phyloP scores from a whole-genome alignment of 2,797 vertebrate species.

The Rhinella marina region DNA sequence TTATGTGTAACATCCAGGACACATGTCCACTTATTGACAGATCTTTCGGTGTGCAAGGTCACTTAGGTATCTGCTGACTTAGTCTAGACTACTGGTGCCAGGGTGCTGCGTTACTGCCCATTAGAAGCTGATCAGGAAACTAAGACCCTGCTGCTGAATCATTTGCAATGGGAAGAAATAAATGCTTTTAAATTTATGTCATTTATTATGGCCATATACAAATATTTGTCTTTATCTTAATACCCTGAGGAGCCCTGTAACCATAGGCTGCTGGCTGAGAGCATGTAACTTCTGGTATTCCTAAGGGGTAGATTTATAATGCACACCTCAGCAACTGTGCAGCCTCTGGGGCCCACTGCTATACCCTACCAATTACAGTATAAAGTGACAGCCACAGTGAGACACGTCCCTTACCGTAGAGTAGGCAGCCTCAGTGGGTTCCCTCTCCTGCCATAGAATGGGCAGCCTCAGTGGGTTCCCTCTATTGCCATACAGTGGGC shows the following conservation, averaged over 20 bases:
- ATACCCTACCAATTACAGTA: no score
- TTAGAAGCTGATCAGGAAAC: constrained; percentile 13
- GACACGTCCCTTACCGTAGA: not conserved
- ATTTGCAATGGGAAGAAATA: not conserved
- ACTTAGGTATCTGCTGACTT: constrained; percentile 5
- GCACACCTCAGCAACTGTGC: no score
- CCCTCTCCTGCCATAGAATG: not conserved
- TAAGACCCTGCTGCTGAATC: not conserved
- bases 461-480: not conserved
- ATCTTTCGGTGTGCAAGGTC: not conserved
- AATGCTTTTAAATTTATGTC: constrained; percentile 8
- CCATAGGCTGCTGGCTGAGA: not conserved
- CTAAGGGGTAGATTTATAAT: no score
- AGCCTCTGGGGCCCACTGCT: not conserved
- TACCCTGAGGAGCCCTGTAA: not conserved
- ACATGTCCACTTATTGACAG: not conserved
- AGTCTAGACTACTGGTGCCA: constrained; percentile 42
- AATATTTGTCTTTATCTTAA: not conserved
- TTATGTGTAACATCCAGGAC: not conserved
- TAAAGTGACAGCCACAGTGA: not conserved
- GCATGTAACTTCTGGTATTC: not conserved
- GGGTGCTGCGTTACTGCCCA: not conserved
- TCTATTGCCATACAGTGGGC: no score
- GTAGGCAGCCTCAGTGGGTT: not conserved
- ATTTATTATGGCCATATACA: not conserved